Conservation (phyloP, 2,797 vertebrate species). For the Bradypodion pumilum region DNA sequence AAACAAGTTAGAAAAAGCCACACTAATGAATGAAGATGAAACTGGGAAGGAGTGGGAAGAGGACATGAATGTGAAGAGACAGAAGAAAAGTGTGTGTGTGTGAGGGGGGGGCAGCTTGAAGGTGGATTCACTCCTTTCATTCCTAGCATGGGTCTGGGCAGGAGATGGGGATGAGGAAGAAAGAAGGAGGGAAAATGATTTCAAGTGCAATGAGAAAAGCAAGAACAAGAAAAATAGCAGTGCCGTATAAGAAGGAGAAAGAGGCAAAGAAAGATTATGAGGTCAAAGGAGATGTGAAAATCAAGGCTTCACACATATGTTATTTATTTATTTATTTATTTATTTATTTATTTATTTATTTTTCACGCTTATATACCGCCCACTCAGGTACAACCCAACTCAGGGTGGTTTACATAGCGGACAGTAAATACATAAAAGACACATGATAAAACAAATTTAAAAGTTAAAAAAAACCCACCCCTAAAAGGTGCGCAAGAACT, state of each 20-base stretch:
- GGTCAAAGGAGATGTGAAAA: too few species aligned
- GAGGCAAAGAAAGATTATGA: not conserved
- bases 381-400: too few species aligned
- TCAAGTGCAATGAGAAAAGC: not conserved
- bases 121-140: not conserved
- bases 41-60: not conserved
- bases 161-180: not conserved
- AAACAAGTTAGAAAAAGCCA: not conserved
- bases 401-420: too few species aligned
- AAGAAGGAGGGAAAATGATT: not conserved
- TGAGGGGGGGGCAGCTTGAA: not conserved
- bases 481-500: too few species aligned
- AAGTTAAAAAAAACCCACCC: too few species aligned
- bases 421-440: too few species aligned
- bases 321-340: too few species aligned
- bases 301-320: not conserved
- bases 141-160: not conserved
- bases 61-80: not conserved
- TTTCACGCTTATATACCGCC: too few species aligned
- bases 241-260: not conserved
- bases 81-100: too few species aligned
- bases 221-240: not conserved
- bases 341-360: too few species aligned
- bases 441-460: too few species aligned
- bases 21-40: not conserved